These are phyloP conservation scores for Timema podura DNA, from an alignment of 2,888 invertebrate species.

Conservation along the genomic window DNA sequence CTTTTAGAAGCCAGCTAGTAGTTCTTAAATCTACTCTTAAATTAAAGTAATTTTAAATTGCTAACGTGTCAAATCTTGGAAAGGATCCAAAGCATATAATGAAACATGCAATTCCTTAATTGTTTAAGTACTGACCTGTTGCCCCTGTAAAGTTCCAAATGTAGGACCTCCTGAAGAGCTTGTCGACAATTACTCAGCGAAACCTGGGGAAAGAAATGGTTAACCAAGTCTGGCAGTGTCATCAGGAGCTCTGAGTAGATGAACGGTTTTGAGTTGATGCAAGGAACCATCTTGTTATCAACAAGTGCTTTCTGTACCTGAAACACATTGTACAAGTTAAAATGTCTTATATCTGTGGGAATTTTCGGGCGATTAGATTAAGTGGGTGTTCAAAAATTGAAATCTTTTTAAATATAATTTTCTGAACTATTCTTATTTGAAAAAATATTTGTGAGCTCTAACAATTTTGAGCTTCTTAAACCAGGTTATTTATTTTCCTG, in stretches of 20 bases:
- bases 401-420: too few species aligned
- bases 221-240: conserved; percentile 75
- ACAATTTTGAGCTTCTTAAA: too few species aligned
- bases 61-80: too few species aligned
- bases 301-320: conserved; percentile 75
- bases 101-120: neutral
- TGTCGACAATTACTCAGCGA: conserved; percentile 71
- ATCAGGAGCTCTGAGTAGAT: conserved; percentile 76
- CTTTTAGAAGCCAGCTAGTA: too few species aligned
- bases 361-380: too few species aligned
- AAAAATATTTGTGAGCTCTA: too few species aligned
- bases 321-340: conserved; percentile 31
- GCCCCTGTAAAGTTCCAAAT: conserved; percentile 74
- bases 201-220: conserved; percentile 74
- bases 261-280: conserved; percentile 83
- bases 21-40: too few species aligned
- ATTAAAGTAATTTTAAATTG: too few species aligned
- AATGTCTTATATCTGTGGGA: too few species aligned
- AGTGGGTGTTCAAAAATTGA: too few species aligned
- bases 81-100: neutral
- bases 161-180: conserved; percentile 71
- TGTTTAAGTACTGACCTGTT: conserved; percentile 63
- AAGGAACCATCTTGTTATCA: conserved; percentile 75
- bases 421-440: too few species aligned
- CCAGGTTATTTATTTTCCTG: too few species aligned